Evolutionary conservation across 2,113 vertebrate species (phyloP).

Genomic region (Macrotis lagotis): DNA sequence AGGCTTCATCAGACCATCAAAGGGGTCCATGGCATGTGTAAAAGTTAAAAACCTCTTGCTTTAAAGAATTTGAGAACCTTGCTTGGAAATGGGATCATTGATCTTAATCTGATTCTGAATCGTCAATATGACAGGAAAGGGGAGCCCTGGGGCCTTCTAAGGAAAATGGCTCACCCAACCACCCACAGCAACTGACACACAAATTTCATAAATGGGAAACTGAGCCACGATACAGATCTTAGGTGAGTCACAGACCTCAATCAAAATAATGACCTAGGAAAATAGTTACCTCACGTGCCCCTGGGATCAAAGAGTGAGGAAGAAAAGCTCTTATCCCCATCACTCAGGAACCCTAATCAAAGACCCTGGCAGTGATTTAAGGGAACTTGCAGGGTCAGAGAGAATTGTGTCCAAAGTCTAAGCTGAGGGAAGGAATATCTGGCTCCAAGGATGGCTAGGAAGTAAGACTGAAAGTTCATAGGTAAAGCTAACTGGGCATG

Average conservation of each 20-base stretch:
- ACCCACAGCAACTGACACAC: not conserved
- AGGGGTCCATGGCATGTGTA: not conserved
- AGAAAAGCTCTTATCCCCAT: not conserved
- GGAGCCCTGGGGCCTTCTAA: not conserved
- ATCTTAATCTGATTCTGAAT: not conserved
- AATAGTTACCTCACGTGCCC: not conserved
- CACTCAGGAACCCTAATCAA: not conserved
- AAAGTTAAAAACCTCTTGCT: not conserved
- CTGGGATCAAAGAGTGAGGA: not conserved
- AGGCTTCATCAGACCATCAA: not conserved
- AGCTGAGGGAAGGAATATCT: not conserved
- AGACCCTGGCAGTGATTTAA: not conserved
- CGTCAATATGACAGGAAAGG: not conserved
- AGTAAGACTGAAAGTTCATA: conserved; percentile 23
- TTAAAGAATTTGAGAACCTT: not conserved
- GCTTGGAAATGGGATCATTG: not conserved
- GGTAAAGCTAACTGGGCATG: conserved; percentile 11
- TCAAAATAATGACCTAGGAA: not conserved
- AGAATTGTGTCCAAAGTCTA: not conserved
- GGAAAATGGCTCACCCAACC: not conserved
- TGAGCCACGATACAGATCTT: not conserved
- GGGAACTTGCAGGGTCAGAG: conserved; percentile 33
- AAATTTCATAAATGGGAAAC: conserved; percentile 14
- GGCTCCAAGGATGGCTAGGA: not conserved
- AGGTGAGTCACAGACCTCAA: not conserved